These are phyloP conservation scores for Nyctereutes procyonoides DNA, from an alignment of 2,113 vertebrate species.

Conservation along the genomic window DNA sequence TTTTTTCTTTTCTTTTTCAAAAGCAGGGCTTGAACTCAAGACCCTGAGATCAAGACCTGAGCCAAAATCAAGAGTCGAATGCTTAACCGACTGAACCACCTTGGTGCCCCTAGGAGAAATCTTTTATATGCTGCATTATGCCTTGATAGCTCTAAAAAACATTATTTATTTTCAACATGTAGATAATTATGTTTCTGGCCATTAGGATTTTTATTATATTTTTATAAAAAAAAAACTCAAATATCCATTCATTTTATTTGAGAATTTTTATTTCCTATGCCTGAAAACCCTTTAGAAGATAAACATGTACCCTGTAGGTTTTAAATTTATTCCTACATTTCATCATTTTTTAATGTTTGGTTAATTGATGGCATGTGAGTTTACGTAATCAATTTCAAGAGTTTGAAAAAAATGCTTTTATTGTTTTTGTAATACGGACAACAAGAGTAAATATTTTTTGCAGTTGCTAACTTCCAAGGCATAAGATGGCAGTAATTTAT, in stretches of 20 bases:
- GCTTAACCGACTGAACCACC: not conserved
- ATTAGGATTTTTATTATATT: slow-evolving; percentile 8
- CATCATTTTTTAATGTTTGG: not conserved
- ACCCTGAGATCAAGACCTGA: not conserved
- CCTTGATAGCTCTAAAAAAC: not conserved
- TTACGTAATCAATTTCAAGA: slow-evolving; percentile 28
- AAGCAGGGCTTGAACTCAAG: not conserved
- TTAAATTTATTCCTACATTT: not conserved
- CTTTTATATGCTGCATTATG: not conserved
- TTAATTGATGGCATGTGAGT: not conserved
- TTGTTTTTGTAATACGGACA: not conserved
- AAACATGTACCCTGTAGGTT: not conserved
- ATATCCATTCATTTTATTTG: slow-evolving; percentile 41
- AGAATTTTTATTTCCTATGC: slow-evolving; percentile 40
- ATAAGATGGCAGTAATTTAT: not conserved
- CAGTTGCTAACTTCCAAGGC: not conserved
- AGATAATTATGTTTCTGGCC: not conserved
- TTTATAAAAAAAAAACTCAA: slow-evolving; percentile 58
- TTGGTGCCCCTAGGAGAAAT: not conserved
- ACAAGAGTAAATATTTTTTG: not conserved
- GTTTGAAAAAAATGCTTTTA: not conserved
- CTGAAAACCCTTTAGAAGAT: slow-evolving; percentile 27
- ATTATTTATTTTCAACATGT: not conserved
- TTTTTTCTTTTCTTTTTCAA: not conserved
- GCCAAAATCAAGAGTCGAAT: not conserved